Conservation (phyloP, 2,797 vertebrate species). For the Lerista edwardsae region DNA sequence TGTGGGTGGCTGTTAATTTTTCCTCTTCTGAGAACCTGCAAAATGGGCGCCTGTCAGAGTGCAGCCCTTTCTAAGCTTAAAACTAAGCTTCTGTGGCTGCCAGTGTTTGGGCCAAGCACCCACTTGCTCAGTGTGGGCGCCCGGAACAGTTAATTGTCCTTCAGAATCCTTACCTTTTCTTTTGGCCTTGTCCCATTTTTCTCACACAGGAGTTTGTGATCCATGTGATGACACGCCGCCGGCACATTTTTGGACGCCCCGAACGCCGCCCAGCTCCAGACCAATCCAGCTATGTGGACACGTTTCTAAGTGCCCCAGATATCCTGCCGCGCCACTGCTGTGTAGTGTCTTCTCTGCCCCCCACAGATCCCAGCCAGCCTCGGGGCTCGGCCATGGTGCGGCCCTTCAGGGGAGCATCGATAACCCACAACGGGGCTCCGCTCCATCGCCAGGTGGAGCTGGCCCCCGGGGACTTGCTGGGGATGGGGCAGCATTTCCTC, state of each 20-base stretch:
- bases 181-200: neutral
- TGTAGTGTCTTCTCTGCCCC: constrained; percentile 57
- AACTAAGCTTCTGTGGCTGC: neutral
- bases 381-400: constrained; percentile 80
- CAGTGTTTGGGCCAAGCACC: neutral
- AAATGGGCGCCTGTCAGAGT: neutral
- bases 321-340: constrained; percentile 88
- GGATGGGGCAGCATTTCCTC: constrained; percentile 89
- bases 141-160: neutral
- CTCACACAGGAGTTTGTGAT: constrained; percentile 88
- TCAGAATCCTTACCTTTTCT: neutral
- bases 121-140: neutral
- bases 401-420: constrained; percentile 86
- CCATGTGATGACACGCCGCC: constrained; percentile 90
- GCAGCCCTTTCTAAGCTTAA: neutral
- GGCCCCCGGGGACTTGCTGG: constrained; percentile 89
- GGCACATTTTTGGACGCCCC: constrained; percentile 89
- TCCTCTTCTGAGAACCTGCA: neutral
- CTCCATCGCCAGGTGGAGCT: constrained; percentile 87
- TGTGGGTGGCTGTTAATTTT: neutral
- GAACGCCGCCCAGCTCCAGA: constrained; percentile 84
- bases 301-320: constrained; percentile 90
- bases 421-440: constrained; percentile 88
- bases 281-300: constrained; percentile 87
- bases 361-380: constrained; percentile 53